Evolutionary conservation across 2,888 invertebrate genomes (phyloP), one percentile per base, ranked within the genome.

Genomic region (Lepetodrilus schrolli): DNA sequence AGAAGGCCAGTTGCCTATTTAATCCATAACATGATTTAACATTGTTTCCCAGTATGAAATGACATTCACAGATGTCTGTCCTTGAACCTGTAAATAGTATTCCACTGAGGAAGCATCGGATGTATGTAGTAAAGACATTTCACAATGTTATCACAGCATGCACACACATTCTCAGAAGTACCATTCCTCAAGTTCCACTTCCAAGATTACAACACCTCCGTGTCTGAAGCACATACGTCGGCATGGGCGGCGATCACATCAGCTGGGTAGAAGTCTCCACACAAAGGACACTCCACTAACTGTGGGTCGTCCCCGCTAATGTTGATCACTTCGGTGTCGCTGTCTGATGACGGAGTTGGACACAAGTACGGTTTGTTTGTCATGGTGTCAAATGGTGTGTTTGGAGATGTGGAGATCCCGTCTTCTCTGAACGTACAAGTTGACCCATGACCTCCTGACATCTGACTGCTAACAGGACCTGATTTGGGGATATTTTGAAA

Each of bases 271-370:
- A 58, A 66, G 5, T 75, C 74, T 8, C 48, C 65, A 71, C 77
- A 77, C 7, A 77, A 30, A 5, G 77, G 77, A 48, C 77, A 77
- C 34, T 47, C 43, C 47, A 74, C 49, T 34, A 50, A 49, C n/a
- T n/a, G n/a, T n/a, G n/a, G n/a, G n/a, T n/a, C n/a, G 34, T 58
- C 58, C 7, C 26, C 58, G 5, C 58, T 58, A n/a, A 26, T 30
- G 30, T 58, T 30, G 10, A 30, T 30, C n/a, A n/a, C n/a, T n/a
- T n/a, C n/a, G n/a, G n/a, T n/a, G n/a, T n/a, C n/a, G n/a, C n/a
- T n/a, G n/a, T n/a, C n/a, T n/a, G n/a, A n/a, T n/a, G n/a, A 1
- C 17, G 26, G 34, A 34, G 17, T 17, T 58, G 48, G 7, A 1
- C 48, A 48, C 48, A 20, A 4, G 3, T 48, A 20, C 20, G 48